A percentile compares a stretch with the other conserved stretches of the same genome.
These are phyloP conservation scores for Coelopa pilipes DNA, from an alignment of 2,888 invertebrate genomes.

Conservation along the genomic window DNA sequence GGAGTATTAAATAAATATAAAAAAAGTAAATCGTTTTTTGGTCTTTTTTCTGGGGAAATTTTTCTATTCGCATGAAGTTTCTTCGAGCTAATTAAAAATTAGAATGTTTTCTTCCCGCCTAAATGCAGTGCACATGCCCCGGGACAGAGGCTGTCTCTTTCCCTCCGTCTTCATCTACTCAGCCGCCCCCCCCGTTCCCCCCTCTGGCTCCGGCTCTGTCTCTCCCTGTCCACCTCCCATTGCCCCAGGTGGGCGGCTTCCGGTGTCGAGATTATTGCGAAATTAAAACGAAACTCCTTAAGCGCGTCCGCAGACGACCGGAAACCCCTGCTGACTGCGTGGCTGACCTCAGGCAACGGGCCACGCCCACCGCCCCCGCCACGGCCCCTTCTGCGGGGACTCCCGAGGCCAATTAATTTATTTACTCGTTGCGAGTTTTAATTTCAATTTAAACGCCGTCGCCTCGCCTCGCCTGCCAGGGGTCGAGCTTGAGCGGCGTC, in stretches of 20 bases:
- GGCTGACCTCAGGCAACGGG: too few species aligned
- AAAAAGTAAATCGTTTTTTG: too few species aligned
- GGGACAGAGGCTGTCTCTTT: not conserved
- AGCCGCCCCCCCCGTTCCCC: not conserved
- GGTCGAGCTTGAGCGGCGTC: too few species aligned
- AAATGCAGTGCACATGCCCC: conserved; percentile 13
- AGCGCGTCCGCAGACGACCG: conserved; percentile 10
- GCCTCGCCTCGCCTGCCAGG: too few species aligned
- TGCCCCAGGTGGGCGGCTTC: not conserved
- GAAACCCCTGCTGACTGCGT: too few species aligned
- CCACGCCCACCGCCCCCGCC: too few species aligned
- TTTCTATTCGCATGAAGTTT: conserved; percentile 4
- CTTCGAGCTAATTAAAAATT: conserved; percentile 29
- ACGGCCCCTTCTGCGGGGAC: not conserved
- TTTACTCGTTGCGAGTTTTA: conserved; percentile 37
- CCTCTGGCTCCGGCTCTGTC: too few species aligned
- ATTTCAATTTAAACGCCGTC: conserved; percentile 36
- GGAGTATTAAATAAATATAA: too few species aligned
- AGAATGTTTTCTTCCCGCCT: conserved; percentile 23
- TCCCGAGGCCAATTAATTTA: conserved; percentile 34
- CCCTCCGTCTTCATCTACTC: not conserved
- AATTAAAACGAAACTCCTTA: conserved; percentile 34
- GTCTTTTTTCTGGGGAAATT: not conserved
- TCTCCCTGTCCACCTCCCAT: not conserved
- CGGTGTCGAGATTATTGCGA: conserved; percentile 1